A percentile compares a stretch with the other conserved stretches of the same genome.
Conservation (phyloP, 2,113 vertebrate genomes). For the Parotia lawesii region DNA sequence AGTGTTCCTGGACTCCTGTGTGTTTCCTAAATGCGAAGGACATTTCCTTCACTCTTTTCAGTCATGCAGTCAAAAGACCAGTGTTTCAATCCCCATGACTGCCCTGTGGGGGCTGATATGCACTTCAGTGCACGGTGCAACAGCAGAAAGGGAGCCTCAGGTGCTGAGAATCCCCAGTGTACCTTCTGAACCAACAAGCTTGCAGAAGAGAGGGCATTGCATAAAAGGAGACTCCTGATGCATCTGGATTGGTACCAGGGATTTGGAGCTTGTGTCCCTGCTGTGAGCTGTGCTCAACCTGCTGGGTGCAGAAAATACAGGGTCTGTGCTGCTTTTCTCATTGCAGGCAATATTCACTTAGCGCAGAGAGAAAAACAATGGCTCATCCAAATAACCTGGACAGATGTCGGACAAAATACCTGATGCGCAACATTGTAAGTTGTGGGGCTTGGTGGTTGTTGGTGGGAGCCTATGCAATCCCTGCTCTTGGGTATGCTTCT, state of each 20-base stretch:
- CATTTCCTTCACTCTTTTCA: neutral
- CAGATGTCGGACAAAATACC: constrained; percentile 75
- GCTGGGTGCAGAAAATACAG: neutral
- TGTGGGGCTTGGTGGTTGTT: neutral
- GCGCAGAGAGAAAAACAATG: constrained; percentile 76
- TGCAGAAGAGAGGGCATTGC: neutral
- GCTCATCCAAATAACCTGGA: constrained; percentile 84
- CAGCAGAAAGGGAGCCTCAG: neutral
- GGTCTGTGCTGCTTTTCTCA: neutral
- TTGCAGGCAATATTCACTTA: constrained; percentile 81
- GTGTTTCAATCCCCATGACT: neutral
- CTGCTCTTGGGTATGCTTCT: neutral
- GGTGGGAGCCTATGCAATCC: neutral
- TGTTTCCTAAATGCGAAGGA: neutral
- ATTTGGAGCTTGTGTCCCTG: neutral
- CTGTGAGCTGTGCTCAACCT: neutral
- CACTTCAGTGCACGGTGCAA: neutral
- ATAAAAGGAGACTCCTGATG: neutral
- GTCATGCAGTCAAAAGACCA: neutral
- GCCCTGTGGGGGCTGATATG: fast-evolving
- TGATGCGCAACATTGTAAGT: constrained; percentile 82
- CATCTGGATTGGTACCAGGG: neutral
- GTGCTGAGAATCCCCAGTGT: neutral
- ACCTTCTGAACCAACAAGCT: neutral
- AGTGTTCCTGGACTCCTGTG: neutral